These are phyloP conservation scores for Sceloporus undulatus DNA, from an alignment of 2,113 vertebrate species.

Conservation along the genomic window DNA sequence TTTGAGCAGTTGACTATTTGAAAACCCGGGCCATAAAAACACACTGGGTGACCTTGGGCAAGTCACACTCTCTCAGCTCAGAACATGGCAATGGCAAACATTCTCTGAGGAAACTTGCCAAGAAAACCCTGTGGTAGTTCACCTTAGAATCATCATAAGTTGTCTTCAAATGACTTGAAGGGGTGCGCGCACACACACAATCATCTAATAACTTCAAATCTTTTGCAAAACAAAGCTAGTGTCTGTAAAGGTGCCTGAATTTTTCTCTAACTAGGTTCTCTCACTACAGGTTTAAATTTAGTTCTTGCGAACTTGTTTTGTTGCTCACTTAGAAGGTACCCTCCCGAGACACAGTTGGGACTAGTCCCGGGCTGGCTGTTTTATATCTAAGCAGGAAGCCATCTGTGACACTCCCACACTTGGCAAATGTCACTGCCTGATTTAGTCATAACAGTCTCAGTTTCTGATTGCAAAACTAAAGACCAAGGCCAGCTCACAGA, in stretches of 20 bases:
- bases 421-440: neutral
- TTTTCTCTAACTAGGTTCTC: neutral
- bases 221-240: neutral
- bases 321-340: conserved; percentile 8
- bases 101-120: no score
- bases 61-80: no score
- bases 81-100: no score
- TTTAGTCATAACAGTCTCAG: conserved; percentile 2
- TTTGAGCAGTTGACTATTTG: no score
- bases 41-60: no score
- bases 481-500: neutral
- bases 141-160: no score
- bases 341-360: neutral
- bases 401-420: conserved; percentile 13
- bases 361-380: neutral
- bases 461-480: conserved; percentile 1
- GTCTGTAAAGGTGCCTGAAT: neutral
- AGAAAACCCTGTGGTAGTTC: no score
- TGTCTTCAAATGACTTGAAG: no score
- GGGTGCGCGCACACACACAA: neutral
- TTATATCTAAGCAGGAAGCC: conserved; percentile 9
- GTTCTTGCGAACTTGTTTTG: neutral
- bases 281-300: neutral
- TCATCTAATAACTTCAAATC: neutral
- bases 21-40: no score